These are phyloP conservation scores for Pocillopora verrucosa DNA, from an alignment of 64 coral and sea anemone species.

Conservation along the genomic window DNA sequence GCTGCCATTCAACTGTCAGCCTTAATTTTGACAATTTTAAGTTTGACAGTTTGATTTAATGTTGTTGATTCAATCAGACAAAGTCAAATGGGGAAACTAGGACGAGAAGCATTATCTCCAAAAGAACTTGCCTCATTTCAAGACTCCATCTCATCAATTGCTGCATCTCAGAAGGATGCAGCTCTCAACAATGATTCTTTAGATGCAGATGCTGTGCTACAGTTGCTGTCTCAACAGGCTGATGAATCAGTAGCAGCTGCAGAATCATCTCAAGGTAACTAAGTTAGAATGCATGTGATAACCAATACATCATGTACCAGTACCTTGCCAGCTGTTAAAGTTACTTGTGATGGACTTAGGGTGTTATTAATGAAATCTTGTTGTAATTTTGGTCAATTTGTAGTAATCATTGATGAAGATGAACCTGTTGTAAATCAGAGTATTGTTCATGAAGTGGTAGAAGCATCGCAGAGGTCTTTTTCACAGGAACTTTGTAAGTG, in stretches of 20 bases:
- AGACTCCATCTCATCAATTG: slow-evolving; percentile 51
- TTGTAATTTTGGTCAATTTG: neutral
- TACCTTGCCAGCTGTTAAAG: too few species aligned
- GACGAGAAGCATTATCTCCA: slow-evolving; percentile 58
- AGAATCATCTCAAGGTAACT: slow-evolving; percentile 16
- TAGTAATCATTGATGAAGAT: slow-evolving; percentile 65
- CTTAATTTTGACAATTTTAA: neutral
- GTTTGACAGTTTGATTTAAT: neutral
- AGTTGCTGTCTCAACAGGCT: slow-evolving; percentile 13
- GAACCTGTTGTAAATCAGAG: slow-evolving; percentile 79
- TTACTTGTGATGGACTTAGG: too few species aligned
- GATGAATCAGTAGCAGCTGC: neutral
- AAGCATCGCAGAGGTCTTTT: slow-evolving; percentile 73
- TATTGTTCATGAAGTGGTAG: slow-evolving; percentile 78
- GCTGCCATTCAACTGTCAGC: too few species aligned
- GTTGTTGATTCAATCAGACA: slow-evolving; percentile 46
- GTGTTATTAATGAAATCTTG: too few species aligned
- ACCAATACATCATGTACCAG: too few species aligned
- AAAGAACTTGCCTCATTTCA: slow-evolving; percentile 52
- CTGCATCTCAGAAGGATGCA: slow-evolving; percentile 27
- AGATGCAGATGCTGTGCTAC: neutral
- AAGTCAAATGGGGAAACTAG: slow-evolving; percentile 78
- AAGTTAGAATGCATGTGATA: neutral
- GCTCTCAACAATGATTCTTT: neutral
- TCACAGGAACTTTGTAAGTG: slow-evolving; percentile 55